Conservation (phyloP, 35 echinoderm and acorn worm species). For the Lytechinus pictus region DNA sequence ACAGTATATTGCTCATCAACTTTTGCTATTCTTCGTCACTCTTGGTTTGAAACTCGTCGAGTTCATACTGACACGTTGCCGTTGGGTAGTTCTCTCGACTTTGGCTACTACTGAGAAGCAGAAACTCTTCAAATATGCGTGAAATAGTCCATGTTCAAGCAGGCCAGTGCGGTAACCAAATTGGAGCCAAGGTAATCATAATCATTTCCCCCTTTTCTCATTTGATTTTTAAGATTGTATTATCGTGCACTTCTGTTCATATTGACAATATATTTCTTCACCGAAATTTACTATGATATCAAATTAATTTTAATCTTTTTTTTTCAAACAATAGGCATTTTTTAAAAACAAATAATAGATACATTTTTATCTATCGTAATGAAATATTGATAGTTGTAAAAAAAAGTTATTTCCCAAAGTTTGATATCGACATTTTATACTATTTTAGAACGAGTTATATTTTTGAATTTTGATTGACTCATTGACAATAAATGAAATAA, state of each 20-base stretch:
- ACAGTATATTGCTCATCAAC: neutral
- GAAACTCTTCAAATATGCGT: conserved; percentile 68
- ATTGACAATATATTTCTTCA: too few species aligned
- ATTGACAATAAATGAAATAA: too few species aligned
- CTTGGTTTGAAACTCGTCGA: neutral
- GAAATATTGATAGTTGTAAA: too few species aligned
- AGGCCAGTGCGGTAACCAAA: conserved; percentile 92
- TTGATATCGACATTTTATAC: too few species aligned
- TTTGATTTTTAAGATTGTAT: neutral
- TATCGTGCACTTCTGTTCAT: neutral
- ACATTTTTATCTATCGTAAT: too few species aligned
- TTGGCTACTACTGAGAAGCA: neutral
- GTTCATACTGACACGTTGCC: neutral
- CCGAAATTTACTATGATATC: too few species aligned
- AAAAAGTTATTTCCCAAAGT: too few species aligned
- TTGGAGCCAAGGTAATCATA: conserved; percentile 76
- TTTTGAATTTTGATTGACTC: too few species aligned
- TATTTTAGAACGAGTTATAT: too few species aligned
- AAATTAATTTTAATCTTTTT: too few species aligned
- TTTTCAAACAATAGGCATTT: too few species aligned
- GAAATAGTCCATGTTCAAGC: conserved; percentile 90
- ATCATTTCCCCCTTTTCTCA: neutral
- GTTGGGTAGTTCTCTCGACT: neutral
- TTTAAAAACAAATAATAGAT: too few species aligned
- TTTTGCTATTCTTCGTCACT: neutral